Evolutionary conservation across 1,140 invertebrate species (phyloP), one percentile per base, ranked within the genome.

Genomic region (Helicoverpa armigera): DNA sequence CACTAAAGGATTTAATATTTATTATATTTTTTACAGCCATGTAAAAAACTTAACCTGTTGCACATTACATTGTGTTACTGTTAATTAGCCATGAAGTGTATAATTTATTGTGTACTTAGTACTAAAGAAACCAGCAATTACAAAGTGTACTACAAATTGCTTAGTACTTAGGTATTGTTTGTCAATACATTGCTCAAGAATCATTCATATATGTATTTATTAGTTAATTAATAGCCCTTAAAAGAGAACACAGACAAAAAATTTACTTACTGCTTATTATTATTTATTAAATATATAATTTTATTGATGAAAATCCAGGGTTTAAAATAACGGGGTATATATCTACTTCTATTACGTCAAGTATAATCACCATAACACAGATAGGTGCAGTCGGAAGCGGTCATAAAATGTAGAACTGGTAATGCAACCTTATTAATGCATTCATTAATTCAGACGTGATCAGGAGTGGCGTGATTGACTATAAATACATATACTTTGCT

Each of bases 371-470:
- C 65, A 2, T 61, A 13, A 18, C 18, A 69, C n/a, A 69, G 65
- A 50, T 69, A 50, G 16, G 11, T 50, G 16, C 16, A 50, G 16
- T 69, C n/a, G 12, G 58, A 61, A 61, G 29, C 23, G 43, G 65
- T 69, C 18, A 69, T 69, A 69, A 50, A 16, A 48, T 65, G 0
- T 48, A 69, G 35, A 69, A 69, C 65, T 11, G 50, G 43, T 69
- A 69, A n/a, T 69, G 65, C 43, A 69, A 50, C n/a, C 43, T 50
- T 50, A 50, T 50, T 69, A 69, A 69, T 69, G 48, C 50, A 69
- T 69, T 69, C 65, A 69, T 50, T 23, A 69, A 69, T 69, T 43
- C 65, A 69, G 65, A 50, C 65, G 16, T 69, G 65, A 69, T 69
- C 35, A 51, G 65, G 65, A 69, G 65, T 69, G 65, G 65, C 65